phyloP scores from a whole-genome alignment of 2,888 invertebrate genomes.

The Calameuta idolon region DNA sequence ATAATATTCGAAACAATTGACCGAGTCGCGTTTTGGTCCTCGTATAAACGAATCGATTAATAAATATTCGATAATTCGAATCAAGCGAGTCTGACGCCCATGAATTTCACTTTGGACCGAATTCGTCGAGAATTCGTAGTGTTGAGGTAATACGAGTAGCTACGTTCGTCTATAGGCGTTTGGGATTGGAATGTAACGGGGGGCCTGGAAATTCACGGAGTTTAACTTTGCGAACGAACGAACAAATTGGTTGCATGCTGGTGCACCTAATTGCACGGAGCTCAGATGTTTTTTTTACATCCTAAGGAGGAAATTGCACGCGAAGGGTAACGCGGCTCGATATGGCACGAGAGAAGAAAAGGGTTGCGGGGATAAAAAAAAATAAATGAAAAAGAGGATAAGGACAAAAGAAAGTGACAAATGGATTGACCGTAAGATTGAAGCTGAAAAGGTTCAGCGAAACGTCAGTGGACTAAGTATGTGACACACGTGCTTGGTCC shows the following conservation, averaged over 20 bases:
- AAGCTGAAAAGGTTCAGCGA: background rate
- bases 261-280: background rate
- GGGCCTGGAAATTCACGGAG: background rate
- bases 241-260: constrained; percentile 4
- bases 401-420: background rate
- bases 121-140: background rate
- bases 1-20: background rate
- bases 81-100: background rate
- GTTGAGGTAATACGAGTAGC: background rate
- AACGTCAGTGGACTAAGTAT: background rate
- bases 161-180: background rate
- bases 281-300: background rate
- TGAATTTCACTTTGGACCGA: background rate
- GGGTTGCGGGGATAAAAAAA: background rate
- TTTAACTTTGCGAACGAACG: background rate
- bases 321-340: background rate
- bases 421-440: background rate
- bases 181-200: background rate
- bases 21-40: background rate
- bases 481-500: background rate
- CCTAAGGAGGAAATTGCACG: constrained; percentile 3
- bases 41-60: background rate
- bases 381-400: background rate
- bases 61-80: background rate
- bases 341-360: background rate